Percentiles rank a stretch among this genome's conserved stretches.
These are phyloP conservation scores for Brachionus rubens DNA, from an alignment of 1,140 invertebrate genomes.

Conservation along the genomic window DNA sequence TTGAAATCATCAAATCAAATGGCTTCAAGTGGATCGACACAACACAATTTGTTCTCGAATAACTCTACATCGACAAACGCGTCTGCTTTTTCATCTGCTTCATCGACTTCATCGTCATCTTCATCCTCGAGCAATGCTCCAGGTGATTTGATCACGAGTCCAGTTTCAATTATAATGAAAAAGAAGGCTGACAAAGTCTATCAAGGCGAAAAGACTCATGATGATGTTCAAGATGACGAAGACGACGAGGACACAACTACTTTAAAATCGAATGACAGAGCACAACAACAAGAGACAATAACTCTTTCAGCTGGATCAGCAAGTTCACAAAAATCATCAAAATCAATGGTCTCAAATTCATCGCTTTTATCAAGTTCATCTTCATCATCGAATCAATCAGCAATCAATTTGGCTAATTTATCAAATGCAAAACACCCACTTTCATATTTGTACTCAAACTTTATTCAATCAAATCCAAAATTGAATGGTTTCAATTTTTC, in stretches of 20 bases:
- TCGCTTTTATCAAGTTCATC: not conserved
- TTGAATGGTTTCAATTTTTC: constrained; percentile 22
- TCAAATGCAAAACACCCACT: constrained; percentile 37
- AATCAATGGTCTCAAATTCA: constrained; percentile 4
- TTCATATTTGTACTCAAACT: constrained; percentile 19
- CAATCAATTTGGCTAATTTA: constrained; percentile 10
- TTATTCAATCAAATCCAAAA: constrained; percentile 29
- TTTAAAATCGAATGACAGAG: not conserved
- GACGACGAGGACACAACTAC: not conserved
- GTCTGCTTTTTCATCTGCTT: constrained; percentile 22
- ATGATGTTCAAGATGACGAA: not conserved
- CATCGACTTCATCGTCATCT: not conserved
- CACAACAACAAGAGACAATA: constrained; percentile 12
- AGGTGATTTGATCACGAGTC: constrained; percentile 30
- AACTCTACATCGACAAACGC: constrained; percentile 35
- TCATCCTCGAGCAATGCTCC: not conserved
- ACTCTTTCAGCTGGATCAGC: constrained; percentile 25
- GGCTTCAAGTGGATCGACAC: not conserved
- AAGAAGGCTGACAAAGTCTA: no score
- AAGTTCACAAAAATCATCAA: constrained; percentile 2
- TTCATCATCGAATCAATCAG: not conserved
- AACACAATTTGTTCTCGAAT: constrained; percentile 16
- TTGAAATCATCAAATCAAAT: not conserved
- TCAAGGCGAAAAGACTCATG: not conserved
- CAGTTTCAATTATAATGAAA: constrained; percentile 38